Evolutionary conservation across 2,797 vertebrate species (phyloP), one percentile per base, ranked within the genome.

Genomic region (Acropternis orthonyx): DNA sequence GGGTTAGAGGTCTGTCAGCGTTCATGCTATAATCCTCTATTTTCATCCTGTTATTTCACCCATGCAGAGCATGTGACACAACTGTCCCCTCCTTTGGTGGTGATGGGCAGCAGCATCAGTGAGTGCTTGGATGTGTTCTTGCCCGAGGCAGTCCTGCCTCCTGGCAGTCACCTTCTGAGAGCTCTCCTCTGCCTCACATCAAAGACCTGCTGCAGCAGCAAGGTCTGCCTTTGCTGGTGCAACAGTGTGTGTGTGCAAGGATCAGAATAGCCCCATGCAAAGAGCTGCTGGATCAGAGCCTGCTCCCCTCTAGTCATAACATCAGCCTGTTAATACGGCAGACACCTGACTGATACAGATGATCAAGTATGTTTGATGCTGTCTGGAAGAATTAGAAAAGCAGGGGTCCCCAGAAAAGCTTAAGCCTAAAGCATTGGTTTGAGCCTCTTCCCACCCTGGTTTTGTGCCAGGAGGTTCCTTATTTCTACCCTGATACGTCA

Each of bases 91-190:
- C 41, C 86, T 69, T 87, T 89, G 78, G 80, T 89, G 95, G 82
- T 85, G 77, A 74, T 24, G 91, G 91, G 75, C 74, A 82, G 93
- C 90, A 79, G 91, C 77, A 91, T 79, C 83, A 78, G 63, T 80
- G 86, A 39, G 78, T 77, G 1, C 94, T 94, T 67, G 30, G 56
- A 80, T 93, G 56, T 89, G 56, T 20, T 79, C 63, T 91, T 94
- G 93, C 94, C 86, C 4, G 86, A 89, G 91, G 94, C 92, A 77
- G 17, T 93, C 36, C 34, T 93, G 62, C 80, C 88, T 97, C 71
- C 59, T 56, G 65, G 84, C 81, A 92, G 48, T 63, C 84, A 78
- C 93, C 89, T 89, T 93, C 89, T 83, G 94, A 93, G 93, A 55
- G 85, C 84, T 87, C 61, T 85, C 44, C 86, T 67, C 77, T 93